Percentiles rank a stretch among this genome's conserved stretches.
phyloP scores from a whole-genome alignment of 2,888 invertebrate species.

The Fragum fragum region DNA sequence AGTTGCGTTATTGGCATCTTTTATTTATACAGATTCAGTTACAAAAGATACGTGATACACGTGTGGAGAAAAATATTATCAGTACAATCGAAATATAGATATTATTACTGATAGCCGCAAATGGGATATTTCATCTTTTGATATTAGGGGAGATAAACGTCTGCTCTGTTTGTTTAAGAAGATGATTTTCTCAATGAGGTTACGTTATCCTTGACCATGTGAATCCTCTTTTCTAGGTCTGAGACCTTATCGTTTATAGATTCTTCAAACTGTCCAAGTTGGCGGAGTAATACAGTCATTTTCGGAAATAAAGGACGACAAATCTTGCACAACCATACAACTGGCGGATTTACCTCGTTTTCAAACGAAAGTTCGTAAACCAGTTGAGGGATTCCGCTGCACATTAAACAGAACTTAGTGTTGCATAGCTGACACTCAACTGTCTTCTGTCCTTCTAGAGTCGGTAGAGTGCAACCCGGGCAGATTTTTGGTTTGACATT shows the following conservation, averaged over 20 bases:
- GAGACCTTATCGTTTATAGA: slow-evolving; percentile 19
- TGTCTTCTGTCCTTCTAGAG: neutral
- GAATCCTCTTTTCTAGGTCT: slow-evolving; percentile 32
- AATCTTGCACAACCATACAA: slow-evolving; percentile 26
- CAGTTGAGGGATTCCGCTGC: slow-evolving; percentile 2
- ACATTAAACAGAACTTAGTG: neutral
- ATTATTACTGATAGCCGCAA: too few relatives aligned
- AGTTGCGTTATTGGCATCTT: too few relatives aligned
- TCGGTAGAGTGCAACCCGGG: slow-evolving; percentile 4
- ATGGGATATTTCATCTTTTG: too few relatives aligned
- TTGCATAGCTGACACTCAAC: slow-evolving; percentile 8
- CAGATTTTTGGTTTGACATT: neutral
- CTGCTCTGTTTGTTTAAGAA: neutral
- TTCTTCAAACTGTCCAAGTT: slow-evolving; percentile 36
- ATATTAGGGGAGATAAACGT: too few relatives aligned
- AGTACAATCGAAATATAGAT: too few relatives aligned
- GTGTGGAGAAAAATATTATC: too few relatives aligned
- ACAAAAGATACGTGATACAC: too few relatives aligned
- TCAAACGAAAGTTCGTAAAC: slow-evolving; percentile 19
- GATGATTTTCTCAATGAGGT: neutral
- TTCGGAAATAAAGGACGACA: slow-evolving; percentile 32
- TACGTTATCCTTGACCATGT: neutral
- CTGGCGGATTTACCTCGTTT: neutral
- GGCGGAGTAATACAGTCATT: slow-evolving; percentile 21
- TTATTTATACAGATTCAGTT: too few relatives aligned